A percentile compares a stretch with the other conserved stretches of the same genome.
Evolutionary conservation across 2,888 invertebrate genomes (phyloP).

Genomic region (Limenitis camilla): DNA sequence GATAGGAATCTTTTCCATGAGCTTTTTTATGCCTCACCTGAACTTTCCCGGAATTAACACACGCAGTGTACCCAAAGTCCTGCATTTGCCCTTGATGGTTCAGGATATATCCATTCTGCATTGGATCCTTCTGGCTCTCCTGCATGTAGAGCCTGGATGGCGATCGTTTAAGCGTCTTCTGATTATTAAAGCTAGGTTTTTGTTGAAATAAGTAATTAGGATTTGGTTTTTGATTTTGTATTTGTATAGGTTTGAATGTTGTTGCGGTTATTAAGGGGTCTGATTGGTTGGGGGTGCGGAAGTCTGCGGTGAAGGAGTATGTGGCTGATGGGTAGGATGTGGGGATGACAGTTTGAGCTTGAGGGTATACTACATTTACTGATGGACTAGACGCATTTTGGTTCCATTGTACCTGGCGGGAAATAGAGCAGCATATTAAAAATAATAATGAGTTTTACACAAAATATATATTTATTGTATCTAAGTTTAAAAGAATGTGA

Average conservation of each 20-base stretch:
- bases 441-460: neutral
- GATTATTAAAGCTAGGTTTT: conserved; percentile 49
- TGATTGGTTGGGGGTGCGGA: conserved; percentile 78
- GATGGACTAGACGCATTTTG: conserved; percentile 77
- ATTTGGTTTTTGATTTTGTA: conserved; percentile 62
- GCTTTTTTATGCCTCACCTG: conserved; percentile 41
- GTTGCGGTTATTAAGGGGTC: conserved; percentile 71
- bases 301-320: conserved; percentile 89
- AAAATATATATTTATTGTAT: neutral
- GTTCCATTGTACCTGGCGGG: conserved; percentile 81
- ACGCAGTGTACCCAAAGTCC: conserved; percentile 57
- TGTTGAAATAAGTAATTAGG: conserved; percentile 62
- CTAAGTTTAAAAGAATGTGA: neutral
- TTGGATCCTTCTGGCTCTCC: conserved; percentile 54
- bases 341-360: conserved; percentile 77
- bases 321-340: conserved; percentile 81
- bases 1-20: too few species aligned
- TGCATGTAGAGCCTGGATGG: conserved; percentile 54
- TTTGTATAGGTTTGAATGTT: conserved; percentile 73
- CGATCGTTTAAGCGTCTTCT: conserved; percentile 59
- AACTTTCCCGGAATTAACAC: conserved; percentile 58
- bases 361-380: conserved; percentile 78
- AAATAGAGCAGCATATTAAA: neutral
- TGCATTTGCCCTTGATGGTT: conserved; percentile 61
- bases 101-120: conserved; percentile 49